A percentile compares a stretch with the other conserved stretches of the same genome.
Conservation (phyloP, 2,113 vertebrate species). For the Diphyllodes magnificus region DNA sequence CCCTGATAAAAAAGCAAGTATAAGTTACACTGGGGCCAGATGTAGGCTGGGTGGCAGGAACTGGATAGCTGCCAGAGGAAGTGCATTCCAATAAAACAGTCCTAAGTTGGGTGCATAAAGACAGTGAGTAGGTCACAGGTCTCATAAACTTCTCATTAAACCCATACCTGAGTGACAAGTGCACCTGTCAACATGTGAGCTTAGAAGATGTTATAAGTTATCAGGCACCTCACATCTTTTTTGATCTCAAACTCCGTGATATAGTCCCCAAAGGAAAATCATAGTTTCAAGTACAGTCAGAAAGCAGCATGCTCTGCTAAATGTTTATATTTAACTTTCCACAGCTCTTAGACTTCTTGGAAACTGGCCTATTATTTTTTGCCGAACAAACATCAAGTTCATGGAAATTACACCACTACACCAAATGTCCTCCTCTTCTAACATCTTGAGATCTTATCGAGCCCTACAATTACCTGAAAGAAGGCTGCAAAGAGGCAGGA, state of each 20-base stretch:
- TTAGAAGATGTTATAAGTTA: not conserved
- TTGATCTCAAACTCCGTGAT: not conserved
- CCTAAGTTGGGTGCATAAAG: not conserved
- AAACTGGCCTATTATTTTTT: not conserved
- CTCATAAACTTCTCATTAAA: not conserved
- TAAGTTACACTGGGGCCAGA: not conserved
- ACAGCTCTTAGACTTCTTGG: not conserved
- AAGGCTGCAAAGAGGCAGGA: accelerated
- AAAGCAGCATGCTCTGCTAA: not conserved
- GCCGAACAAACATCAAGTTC: not conserved
- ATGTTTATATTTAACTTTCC: not conserved
- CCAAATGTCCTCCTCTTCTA: not conserved
- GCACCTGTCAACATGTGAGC: accelerated
- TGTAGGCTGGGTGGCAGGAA: not conserved
- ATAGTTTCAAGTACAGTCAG: not conserved
- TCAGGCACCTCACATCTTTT: not conserved
- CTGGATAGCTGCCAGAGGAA: not conserved
- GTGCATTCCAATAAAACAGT: not conserved
- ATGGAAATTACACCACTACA: not conserved
- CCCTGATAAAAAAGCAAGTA: not conserved
- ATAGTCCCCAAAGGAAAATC: not conserved
- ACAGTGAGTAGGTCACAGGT: not conserved
- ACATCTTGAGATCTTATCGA: not conserved
- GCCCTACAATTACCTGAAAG: not conserved
- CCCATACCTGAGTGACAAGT: not conserved